A percentile compares a stretch with the other conserved stretches of the same genome.
These are phyloP conservation scores for Cyclophora albipunctata DNA, from an alignment of 2,888 invertebrate species.

Conservation along the genomic window DNA sequence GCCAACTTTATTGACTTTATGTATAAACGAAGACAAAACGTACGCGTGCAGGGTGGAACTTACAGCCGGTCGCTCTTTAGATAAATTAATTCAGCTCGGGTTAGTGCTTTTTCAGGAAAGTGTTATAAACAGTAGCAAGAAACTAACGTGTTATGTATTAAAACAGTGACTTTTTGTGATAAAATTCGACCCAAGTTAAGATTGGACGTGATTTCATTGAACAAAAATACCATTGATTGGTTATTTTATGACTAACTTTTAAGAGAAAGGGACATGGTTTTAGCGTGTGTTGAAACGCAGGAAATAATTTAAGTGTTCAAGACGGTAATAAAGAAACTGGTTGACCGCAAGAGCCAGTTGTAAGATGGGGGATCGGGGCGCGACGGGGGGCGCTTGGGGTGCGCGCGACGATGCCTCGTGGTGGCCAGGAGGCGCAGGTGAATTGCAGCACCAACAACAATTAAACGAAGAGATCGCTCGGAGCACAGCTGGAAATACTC, in stretches of 20 bases:
- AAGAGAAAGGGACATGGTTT: constrained; percentile 50
- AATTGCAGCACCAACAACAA: constrained; percentile 70
- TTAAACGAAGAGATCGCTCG: constrained; percentile 66
- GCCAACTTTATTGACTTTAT: constrained; percentile 72
- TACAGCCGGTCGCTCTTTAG: constrained; percentile 67
- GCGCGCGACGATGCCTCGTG: constrained; percentile 75
- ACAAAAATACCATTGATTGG: constrained; percentile 23
- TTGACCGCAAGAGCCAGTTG: constrained; percentile 57
- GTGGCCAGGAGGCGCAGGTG: constrained; percentile 70
- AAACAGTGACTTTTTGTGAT: constrained; percentile 57
- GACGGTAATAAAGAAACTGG: constrained; percentile 61
- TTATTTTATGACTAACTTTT: constrained; percentile 19
- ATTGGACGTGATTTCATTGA: constrained; percentile 34
- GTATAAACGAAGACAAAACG: constrained; percentile 71
- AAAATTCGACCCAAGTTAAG: constrained; percentile 35
- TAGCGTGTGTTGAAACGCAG: constrained; percentile 34
- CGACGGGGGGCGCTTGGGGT: constrained; percentile 75
- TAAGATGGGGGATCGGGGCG: constrained; percentile 71
- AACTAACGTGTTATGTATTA: constrained; percentile 41
- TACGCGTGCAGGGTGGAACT: constrained; percentile 69
- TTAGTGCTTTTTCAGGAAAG: constrained; percentile 36
- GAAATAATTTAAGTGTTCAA: constrained; percentile 38
- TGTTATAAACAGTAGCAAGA: constrained; percentile 22
- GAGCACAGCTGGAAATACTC: constrained; percentile 69
- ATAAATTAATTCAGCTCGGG: constrained; percentile 37